Conservation (phyloP, 2,797 vertebrate species). For the Amblyraja radiata region DNA sequence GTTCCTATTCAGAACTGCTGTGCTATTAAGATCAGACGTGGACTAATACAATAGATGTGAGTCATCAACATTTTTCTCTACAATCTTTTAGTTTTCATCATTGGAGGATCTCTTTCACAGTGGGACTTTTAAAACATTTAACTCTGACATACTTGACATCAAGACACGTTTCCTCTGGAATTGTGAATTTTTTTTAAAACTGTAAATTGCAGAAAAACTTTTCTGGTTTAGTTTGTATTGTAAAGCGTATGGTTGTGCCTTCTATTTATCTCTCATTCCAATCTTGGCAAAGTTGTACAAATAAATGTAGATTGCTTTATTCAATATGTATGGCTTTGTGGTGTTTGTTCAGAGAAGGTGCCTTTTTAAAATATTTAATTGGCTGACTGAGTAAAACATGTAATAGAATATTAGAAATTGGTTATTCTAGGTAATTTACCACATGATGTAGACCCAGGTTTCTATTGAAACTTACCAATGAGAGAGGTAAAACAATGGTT, state of each 20-base stretch:
- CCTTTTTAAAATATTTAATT: neutral
- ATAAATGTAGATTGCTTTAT: constrained; percentile 55
- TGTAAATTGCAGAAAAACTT: constrained; percentile 60
- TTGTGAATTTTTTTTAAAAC: constrained; percentile 60
- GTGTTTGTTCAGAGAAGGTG: constrained; percentile 16
- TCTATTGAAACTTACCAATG: neutral
- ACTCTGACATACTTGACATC: constrained; percentile 57
- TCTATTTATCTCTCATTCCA: constrained; percentile 74
- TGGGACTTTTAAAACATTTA: constrained; percentile 46
- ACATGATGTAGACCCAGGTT: neutral
- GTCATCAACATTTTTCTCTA: constrained; percentile 43
- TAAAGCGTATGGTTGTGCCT: constrained; percentile 76
- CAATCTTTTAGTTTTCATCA: constrained; percentile 49
- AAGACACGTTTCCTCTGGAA: constrained; percentile 60
- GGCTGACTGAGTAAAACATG: neutral
- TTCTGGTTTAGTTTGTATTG: constrained; percentile 72
- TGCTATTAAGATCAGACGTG: constrained; percentile 35
- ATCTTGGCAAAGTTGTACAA: constrained; percentile 64
- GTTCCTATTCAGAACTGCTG: constrained; percentile 33
- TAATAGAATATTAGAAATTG: neutral
- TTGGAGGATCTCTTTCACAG: constrained; percentile 52
- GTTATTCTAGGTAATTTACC: neutral
- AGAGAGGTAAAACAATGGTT: neutral
- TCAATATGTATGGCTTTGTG: constrained; percentile 35
- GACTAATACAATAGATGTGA: constrained; percentile 36